Evolutionary conservation across 2,888 invertebrate genomes (phyloP), one percentile per base, ranked within the genome.

Genomic region (Liodrosophila aerea): DNA sequence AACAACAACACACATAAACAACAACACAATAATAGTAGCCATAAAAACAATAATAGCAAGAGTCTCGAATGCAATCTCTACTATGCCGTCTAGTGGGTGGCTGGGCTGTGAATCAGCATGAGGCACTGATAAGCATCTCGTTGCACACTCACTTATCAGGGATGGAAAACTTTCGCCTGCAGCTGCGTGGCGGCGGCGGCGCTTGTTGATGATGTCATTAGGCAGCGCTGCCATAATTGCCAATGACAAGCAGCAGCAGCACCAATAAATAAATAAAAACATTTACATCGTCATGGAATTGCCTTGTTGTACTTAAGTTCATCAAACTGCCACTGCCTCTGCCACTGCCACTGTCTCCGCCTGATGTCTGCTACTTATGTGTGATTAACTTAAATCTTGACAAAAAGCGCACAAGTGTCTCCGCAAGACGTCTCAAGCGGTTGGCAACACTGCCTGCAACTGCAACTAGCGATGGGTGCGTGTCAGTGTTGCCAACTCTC

Each of bases 401-500:
- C 85, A 83, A 85, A 76, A 83, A 66, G 47, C 73, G 73, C 76
- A 62, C 80, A 78, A 78, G 84, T 78, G 85, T 83, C 73, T 75
- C 27, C 37, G 18, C 40, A 51, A 43, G 34, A 43, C 37, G 37
- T 22, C 36, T 45, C 34, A 30, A 34, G 9, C 47, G 44, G 57
- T 51, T 64, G 71, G 52, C 65, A 56, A 30, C 44, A 33, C 22
- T 46, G 15, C 36, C n/a, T n/a, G 7, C 46, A 33, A n/a, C n/a
- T n/a, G n/a, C 33, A 49, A 27, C 56, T 57, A 62, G 61, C 52
- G 67, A 67, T 56, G 73, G 22, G 45, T 34, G 45, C 64, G 64
- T 63, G 56, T n/a, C 7, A n/a, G 1, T 9, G 36, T n/a, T n/a
- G n/a, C n/a, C n/a, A n/a, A n/a, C n/a, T n/a, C n/a, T n/a, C n/a